Evolutionary conservation across 2,113 vertebrate species (phyloP).

Genomic region (Brachypteracias leptosomus): DNA sequence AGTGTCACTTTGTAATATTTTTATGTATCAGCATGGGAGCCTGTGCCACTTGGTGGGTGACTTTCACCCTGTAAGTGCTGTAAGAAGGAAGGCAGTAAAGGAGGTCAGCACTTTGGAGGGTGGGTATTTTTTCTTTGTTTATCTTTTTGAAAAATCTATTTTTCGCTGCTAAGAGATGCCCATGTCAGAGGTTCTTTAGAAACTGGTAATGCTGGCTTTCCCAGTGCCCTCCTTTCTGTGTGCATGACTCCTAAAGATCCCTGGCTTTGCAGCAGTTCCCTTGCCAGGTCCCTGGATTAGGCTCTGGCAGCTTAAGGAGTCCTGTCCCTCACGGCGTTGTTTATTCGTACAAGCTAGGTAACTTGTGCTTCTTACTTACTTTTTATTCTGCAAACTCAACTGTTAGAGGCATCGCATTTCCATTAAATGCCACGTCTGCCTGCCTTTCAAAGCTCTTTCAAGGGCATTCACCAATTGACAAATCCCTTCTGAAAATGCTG

Average conservation of each 20-base stretch:
- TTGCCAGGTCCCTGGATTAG: neutral
- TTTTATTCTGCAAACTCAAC: neutral
- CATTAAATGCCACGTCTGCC: neutral
- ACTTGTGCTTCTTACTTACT: neutral
- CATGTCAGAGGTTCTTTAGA: neutral
- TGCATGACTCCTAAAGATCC: neutral
- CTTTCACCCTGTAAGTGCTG: neutral
- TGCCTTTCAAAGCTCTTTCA: constrained; percentile 12
- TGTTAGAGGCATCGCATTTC: neutral
- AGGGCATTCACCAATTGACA: neutral
- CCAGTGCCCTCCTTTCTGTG: neutral
- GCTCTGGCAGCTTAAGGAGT: neutral
- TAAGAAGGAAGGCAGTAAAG: neutral
- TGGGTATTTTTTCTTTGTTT: neutral
- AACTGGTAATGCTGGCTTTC: neutral
- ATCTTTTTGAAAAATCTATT: neutral
- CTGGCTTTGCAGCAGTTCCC: neutral
- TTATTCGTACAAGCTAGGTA: neutral
- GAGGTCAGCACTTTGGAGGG: neutral
- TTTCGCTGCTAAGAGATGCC: neutral
- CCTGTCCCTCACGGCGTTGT: neutral
- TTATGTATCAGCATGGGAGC: neutral
- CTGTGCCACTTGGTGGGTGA: neutral
- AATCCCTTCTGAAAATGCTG: constrained; percentile 16
- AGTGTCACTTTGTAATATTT: neutral